Percentiles rank a stretch among this genome's conserved stretches.
Evolutionary conservation across 2,113 vertebrate genomes (phyloP).

Genomic region (Melospiza melodia): DNA sequence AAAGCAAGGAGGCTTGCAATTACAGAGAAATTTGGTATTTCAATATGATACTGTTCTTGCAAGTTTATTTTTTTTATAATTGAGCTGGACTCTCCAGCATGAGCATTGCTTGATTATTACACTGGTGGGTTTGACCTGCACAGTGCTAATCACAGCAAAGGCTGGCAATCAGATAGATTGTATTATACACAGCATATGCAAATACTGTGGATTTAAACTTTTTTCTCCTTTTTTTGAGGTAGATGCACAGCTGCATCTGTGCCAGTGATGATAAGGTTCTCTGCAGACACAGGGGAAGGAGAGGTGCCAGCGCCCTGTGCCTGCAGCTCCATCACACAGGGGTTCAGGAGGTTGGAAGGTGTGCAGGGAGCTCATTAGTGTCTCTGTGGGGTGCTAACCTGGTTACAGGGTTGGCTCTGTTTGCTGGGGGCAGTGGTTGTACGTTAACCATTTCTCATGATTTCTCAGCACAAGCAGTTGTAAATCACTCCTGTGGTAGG

Average conservation of each 20-base stretch:
- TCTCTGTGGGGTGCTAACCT: not conserved
- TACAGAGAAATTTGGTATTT: not conserved
- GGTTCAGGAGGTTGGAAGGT: not conserved
- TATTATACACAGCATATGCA: not conserved
- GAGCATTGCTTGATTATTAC: not conserved
- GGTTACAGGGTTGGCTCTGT: not conserved
- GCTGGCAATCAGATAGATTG: not conserved
- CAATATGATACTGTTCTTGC: not conserved
- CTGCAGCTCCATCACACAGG: accelerated
- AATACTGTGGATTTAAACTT: not conserved
- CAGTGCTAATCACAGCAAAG: not conserved
- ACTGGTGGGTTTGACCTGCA: not conserved
- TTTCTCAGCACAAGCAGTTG: not conserved
- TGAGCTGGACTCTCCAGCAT: not conserved
- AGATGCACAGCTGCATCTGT: not conserved
- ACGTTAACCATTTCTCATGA: not conserved
- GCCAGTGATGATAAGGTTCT: accelerated
- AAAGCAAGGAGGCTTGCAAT: not conserved
- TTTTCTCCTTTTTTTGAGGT: not conserved
- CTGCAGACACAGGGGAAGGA: not conserved
- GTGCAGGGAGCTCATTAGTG: accelerated
- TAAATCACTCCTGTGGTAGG: not conserved
- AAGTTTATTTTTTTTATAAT: not conserved
- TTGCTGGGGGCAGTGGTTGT: not conserved
- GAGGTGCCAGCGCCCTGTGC: not conserved